Conservation (phyloP, 2,113 vertebrate species). For the Uria lomvia region DNA sequence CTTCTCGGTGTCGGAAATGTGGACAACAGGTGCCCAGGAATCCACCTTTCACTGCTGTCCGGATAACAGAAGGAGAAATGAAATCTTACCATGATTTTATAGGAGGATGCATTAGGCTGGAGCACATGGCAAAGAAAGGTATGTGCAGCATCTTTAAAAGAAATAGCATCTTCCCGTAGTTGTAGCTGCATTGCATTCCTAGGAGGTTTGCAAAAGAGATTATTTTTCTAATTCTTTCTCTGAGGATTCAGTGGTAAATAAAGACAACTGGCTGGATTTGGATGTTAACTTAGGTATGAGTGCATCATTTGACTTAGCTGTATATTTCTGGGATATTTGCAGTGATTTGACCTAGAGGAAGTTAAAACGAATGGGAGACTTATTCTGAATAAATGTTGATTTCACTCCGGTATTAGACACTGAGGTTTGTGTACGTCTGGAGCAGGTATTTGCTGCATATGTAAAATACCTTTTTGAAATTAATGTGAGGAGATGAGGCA, state of each 20-base stretch:
- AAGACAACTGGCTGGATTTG: not conserved
- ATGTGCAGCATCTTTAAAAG: conserved; percentile 60
- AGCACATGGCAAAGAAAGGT: conserved; percentile 74
- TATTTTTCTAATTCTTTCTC: not conserved
- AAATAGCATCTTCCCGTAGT: not conserved
- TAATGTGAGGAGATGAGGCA: not conserved
- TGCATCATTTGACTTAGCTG: not conserved
- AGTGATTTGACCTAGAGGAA: not conserved
- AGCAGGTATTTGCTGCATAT: not conserved
- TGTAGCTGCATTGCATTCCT: not conserved
- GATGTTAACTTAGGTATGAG: not conserved
- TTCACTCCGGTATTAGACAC: not conserved
- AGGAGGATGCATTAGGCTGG: conserved; percentile 74
- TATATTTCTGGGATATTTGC: not conserved
- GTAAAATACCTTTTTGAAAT: not conserved
- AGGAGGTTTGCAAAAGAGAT: not conserved
- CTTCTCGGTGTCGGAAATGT: conserved; percentile 67
- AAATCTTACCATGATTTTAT: conserved; percentile 83
- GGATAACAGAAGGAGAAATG: conserved; percentile 88
- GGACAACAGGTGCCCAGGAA: conserved; percentile 63
- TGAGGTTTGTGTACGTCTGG: not conserved
- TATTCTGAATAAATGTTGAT: not conserved
- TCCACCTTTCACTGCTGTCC: conserved; percentile 73
- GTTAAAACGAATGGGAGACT: not conserved
- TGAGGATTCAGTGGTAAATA: not conserved